Evolutionary conservation across 1,140 invertebrate species (phyloP).

Genomic region (Teleogryllus occipitalis): DNA sequence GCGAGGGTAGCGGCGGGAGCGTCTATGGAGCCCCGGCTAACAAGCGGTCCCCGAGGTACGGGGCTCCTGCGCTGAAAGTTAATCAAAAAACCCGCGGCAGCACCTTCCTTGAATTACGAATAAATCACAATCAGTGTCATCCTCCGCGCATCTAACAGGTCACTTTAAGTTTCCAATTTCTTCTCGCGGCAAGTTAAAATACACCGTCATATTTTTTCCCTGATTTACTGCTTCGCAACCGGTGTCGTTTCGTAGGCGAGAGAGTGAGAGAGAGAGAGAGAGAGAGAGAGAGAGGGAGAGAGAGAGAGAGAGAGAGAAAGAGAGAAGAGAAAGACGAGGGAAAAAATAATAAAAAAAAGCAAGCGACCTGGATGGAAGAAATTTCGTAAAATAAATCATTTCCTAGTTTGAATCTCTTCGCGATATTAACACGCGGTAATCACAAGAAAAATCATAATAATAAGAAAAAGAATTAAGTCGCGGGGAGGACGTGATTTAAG

Average conservation of each 20-base stretch:
- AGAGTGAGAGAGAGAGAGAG: background rate
- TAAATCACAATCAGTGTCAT: constrained; percentile 5
- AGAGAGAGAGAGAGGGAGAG: background rate
- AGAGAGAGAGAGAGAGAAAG: background rate
- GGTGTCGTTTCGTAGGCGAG: background rate
- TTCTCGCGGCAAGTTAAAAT: background rate
- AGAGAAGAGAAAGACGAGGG: background rate
- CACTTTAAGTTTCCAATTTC: constrained; percentile 5
- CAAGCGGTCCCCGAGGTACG: background rate
- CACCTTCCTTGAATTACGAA: constrained; percentile 4
- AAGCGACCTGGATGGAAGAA: background rate
- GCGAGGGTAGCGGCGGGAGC: background rate
- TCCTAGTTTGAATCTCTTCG: background rate
- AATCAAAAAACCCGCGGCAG: background rate
- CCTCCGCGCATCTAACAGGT: background rate
- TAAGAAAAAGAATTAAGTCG: background rate
- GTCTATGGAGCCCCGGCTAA: background rate
- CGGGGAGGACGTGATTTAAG: background rate
- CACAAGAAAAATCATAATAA: constrained; percentile 2
- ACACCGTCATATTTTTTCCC: background rate
- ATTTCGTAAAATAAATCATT: background rate
- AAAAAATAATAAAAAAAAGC: background rate
- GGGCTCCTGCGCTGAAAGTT: background rate
- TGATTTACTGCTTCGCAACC: background rate
- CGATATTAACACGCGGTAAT: background rate